These are phyloP conservation scores for Chiloscyllium punctatum DNA, from an alignment of 2,797 vertebrate genomes.

Conservation along the genomic window DNA sequence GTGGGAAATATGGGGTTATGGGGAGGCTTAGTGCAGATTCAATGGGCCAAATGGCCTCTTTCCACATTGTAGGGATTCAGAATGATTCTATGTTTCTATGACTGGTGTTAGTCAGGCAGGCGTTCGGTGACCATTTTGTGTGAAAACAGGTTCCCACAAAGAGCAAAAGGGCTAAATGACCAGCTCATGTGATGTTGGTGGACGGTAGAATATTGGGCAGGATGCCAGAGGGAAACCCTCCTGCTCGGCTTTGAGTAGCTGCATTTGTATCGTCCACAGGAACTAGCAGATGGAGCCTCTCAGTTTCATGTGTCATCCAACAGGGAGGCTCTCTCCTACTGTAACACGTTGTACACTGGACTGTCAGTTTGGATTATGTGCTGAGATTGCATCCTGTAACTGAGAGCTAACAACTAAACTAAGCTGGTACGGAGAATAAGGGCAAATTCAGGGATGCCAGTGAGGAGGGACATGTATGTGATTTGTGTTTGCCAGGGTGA, in stretches of 20 bases:
- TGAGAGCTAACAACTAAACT: background rate
- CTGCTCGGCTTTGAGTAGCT: background rate
- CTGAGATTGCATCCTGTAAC: background rate
- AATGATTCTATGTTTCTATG: no score
- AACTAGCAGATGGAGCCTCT: background rate
- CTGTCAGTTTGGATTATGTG: background rate
- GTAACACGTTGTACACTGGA: background rate
- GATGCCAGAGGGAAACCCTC: background rate
- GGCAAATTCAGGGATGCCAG: background rate
- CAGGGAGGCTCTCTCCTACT: background rate
- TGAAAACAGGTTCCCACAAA: background rate
- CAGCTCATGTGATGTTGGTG: background rate
- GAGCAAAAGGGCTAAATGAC: background rate
- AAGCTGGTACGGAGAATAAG: background rate
- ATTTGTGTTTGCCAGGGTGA: background rate
- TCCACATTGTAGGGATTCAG: no score
- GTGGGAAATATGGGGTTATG: no score
- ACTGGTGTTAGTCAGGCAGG: background rate
- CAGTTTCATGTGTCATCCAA: background rate
- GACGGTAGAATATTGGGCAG: background rate
- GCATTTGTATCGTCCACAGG: background rate
- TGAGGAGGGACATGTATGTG: background rate
- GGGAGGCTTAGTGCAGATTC: no score
- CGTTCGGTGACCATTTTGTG: background rate
- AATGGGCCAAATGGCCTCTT: no score